These are phyloP conservation scores for Entomobrya multifasciata DNA, from an alignment of 2,888 invertebrate genomes.

Conservation along the genomic window DNA sequence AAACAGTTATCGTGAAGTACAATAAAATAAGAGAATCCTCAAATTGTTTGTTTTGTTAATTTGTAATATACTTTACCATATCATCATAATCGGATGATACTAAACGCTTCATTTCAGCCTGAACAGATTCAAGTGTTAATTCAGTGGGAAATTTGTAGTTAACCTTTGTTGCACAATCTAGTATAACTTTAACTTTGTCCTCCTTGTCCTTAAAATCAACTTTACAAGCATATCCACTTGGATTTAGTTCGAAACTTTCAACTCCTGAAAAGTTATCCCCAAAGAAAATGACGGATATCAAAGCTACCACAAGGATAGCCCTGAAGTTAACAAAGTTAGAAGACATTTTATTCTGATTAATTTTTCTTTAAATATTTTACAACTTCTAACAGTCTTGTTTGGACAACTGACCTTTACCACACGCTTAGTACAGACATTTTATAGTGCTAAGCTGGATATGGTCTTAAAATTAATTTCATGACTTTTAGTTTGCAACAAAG, in stretches of 20 bases:
- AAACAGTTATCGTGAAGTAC: not conserved
- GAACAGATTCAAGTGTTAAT: not conserved
- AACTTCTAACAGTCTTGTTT: too few relatives aligned
- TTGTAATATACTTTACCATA: slow-evolving; percentile 41
- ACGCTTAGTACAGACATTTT: too few relatives aligned
- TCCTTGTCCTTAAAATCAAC: slow-evolving; percentile 53
- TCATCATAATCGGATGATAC: slow-evolving; percentile 56
- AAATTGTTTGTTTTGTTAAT: too few relatives aligned
- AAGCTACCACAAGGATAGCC: not conserved
- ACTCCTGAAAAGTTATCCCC: not conserved
- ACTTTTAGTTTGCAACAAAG: too few relatives aligned
- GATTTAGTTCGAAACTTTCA: not conserved
- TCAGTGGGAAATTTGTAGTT: slow-evolving; percentile 26
- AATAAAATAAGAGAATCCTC: not conserved
- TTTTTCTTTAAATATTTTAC: not conserved
- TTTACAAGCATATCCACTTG: slow-evolving; percentile 6
- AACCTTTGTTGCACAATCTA: slow-evolving; percentile 47
- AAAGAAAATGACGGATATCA: not conserved
- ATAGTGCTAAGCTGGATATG: too few relatives aligned
- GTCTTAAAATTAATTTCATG: too few relatives aligned
- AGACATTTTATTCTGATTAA: not conserved
- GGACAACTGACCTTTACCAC: too few relatives aligned
- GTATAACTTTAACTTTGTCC: not conserved
- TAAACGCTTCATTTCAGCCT: slow-evolving; percentile 36
- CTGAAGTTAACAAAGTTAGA: not conserved